Evolutionary conservation across 2,113 vertebrate genomes (phyloP).

Genomic region (Xenopus tropicalis): UCB_Xtro_10.0 CM004450.2:90494001-90494500

Average conservation of each 20-base stretch:
- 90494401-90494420: background rate
- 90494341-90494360: constrained; percentile 39
- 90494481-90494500: background rate
- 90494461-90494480: background rate
- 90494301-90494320: constrained; percentile 50
- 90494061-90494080: background rate
- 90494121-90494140: background rate
- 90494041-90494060: background rate
- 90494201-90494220: background rate
- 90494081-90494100: constrained; percentile 1
- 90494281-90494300: constrained; percentile 48
- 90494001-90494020: background rate
- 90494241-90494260: constrained; percentile 11
- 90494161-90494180: background rate
- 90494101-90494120: constrained; percentile 4
- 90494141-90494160: background rate
- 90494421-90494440: constrained; percentile 37
- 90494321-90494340: constrained; percentile 50
- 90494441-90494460: background rate
- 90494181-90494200: background rate
- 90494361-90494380: constrained; percentile 37
- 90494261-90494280: constrained; percentile 29
- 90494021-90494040: background rate
- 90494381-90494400: constrained; percentile 7
- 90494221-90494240: background rate